phyloP scores from a whole-genome alignment of 2,888 invertebrate species.

The Plebejus melissa region DNA sequence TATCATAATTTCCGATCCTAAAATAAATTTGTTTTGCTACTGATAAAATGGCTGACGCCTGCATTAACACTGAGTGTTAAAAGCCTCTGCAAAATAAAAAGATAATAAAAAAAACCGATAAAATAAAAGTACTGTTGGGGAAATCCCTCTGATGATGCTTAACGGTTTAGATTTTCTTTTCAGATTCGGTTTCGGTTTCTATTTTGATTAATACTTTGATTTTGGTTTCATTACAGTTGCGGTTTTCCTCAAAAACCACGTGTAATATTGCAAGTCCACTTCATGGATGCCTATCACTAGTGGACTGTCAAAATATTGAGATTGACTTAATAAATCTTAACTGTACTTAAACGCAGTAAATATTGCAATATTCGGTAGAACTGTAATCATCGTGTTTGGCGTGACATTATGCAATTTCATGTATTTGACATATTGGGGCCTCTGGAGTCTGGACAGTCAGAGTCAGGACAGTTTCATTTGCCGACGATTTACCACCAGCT shows the following conservation, averaged over 20 bases:
- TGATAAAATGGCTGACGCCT: background rate
- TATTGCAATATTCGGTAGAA: conserved; percentile 65
- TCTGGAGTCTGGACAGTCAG: background rate
- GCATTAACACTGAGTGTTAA: too few species aligned
- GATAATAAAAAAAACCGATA: background rate
- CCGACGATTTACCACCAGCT: conserved; percentile 39
- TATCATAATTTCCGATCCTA: background rate
- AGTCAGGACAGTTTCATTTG: conserved; percentile 40
- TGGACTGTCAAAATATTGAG: background rate
- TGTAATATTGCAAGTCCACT: background rate
- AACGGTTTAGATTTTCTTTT: background rate
- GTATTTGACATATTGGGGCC: background rate
- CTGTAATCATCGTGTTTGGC: conserved; percentile 67
- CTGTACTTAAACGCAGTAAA: conserved; percentile 58
- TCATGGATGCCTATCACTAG: background rate
- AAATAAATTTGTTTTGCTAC: conserved; percentile 4
- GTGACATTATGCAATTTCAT: conserved; percentile 38
- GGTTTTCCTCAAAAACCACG: background rate
- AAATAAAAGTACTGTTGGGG: background rate
- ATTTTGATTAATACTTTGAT: too few species aligned
- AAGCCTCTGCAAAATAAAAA: too few species aligned
- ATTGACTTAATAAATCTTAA: conserved; percentile 40
- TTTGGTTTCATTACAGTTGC: too few species aligned
- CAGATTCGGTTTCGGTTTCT: background rate
- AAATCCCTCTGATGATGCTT: background rate